Evolutionary conservation across 1,140 invertebrate species (phyloP).

Genomic region (Meteorus sp.): DNA sequence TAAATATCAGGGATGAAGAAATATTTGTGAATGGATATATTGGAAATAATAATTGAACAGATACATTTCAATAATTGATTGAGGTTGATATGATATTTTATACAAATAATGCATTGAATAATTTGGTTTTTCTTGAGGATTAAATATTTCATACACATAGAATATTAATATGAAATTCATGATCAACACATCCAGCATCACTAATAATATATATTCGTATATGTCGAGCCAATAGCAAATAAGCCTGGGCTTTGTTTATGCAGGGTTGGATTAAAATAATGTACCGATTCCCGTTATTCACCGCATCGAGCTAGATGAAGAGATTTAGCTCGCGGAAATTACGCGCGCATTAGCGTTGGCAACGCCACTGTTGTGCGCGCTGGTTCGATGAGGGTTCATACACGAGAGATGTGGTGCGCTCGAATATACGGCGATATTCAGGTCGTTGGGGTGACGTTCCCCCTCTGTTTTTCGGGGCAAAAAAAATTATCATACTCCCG

Average conservation of each 20-base stretch:
- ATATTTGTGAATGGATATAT: background rate
- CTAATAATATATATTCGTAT: slow-evolving; percentile 24
- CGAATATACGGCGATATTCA: slow-evolving; percentile 23
- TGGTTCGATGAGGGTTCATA: slow-evolving; percentile 13
- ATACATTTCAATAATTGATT: background rate
- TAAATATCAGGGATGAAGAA: background rate
- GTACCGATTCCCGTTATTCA: slow-evolving; percentile 29
- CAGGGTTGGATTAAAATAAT: slow-evolving; percentile 41
- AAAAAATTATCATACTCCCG: too few species aligned
- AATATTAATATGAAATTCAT: slow-evolving; percentile 6
- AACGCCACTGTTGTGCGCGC: background rate
- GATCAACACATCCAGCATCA: slow-evolving; percentile 5
- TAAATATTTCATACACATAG: background rate
- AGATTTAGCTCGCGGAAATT: slow-evolving; percentile 42
- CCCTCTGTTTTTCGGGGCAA: background rate
- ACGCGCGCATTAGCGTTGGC: slow-evolving; percentile 36
- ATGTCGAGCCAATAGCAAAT: slow-evolving; percentile 22
- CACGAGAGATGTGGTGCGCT: too few species aligned
- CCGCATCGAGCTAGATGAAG: slow-evolving; percentile 36
- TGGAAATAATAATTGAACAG: background rate
- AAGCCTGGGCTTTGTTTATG: slow-evolving; percentile 34
- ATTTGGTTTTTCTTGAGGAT: too few species aligned
- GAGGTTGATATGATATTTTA: background rate
- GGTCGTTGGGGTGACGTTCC: slow-evolving; percentile 16
- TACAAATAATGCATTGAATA: background rate